Evolutionary conservation across 2,113 vertebrate species (phyloP).

Genomic region (Mesocricetus auratus): DNA sequence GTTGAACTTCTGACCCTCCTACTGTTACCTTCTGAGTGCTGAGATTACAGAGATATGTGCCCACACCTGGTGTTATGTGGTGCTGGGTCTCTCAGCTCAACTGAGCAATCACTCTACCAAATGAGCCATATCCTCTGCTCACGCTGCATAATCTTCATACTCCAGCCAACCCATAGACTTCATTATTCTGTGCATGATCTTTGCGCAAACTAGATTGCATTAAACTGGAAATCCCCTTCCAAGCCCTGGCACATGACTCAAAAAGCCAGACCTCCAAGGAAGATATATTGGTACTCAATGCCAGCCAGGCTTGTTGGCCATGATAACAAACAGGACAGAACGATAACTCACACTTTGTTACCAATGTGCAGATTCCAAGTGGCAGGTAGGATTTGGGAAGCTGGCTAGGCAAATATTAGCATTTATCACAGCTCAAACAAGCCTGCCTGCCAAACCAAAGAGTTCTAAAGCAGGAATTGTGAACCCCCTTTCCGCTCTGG

Average conservation of each 20-base stretch:
- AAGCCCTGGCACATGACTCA: background rate
- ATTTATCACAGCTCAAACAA: conserved; percentile 81
- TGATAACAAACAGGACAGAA: conserved; percentile 52
- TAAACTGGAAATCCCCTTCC: conserved; percentile 48
- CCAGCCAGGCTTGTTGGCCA: conserved; percentile 16
- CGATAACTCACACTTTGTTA: conserved; percentile 51
- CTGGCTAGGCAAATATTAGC: conserved; percentile 78
- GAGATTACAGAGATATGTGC: background rate
- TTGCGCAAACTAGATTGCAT: conserved; percentile 51
- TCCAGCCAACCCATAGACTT: background rate
- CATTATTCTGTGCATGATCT: conserved; percentile 31
- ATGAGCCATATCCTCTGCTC: background rate
- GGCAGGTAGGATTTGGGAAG: conserved; percentile 71
- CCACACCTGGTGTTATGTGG: background rate
- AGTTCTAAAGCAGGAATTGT: conserved; percentile 72
- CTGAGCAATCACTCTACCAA: background rate
- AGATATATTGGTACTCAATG: conserved; percentile 18
- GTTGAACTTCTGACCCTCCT: background rate
- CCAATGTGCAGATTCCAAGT: conserved; percentile 64
- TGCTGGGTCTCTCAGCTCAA: background rate
- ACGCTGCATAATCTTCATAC: background rate
- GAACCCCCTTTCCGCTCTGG: conserved; percentile 73
- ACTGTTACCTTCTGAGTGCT: too few relatives aligned
- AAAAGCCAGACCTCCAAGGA: background rate
- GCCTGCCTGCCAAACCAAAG: conserved; percentile 80